Conservation (phyloP, 2,113 vertebrate species). For the Gymnogyps californianus region DNA sequence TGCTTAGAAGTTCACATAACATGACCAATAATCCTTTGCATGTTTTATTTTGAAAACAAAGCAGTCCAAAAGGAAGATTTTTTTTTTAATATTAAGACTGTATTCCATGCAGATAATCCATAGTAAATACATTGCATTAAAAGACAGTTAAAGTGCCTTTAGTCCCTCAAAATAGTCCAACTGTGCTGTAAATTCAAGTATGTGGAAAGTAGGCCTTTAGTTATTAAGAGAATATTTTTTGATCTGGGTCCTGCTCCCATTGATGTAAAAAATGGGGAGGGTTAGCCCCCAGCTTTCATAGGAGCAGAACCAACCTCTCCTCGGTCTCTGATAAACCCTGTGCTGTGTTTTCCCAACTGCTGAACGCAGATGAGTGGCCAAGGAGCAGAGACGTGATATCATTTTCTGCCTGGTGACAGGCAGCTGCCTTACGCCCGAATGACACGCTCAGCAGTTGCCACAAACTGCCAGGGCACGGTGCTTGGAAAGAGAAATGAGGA, state of each 20-base stretch:
- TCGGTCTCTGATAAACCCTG: not conserved
- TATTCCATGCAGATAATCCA: constrained; percentile 21
- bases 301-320: not conserved
- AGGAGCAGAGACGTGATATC: not conserved
- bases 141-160: not conserved
- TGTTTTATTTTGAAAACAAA: constrained; percentile 22
- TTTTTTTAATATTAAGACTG: constrained; percentile 10
- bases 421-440: not conserved
- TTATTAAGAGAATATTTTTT: not conserved
- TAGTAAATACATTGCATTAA: not conserved
- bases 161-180: not conserved
- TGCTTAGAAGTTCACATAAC: not conserved
- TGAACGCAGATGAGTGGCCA: not conserved
- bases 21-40: not conserved
- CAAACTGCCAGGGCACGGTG: not conserved
- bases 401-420: not conserved
- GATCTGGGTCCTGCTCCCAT: not conserved
- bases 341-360: not conserved
- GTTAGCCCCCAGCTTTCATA: not conserved
- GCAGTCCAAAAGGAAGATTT: not conserved
- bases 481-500: not conserved
- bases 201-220: not conserved
- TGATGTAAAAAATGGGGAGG: not conserved
- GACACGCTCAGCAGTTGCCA: not conserved
- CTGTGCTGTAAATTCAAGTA: constrained; percentile 9